These are phyloP conservation scores for Allygus modestus DNA, from an alignment of 2,888 invertebrate species.

Conservation along the genomic window DNA sequence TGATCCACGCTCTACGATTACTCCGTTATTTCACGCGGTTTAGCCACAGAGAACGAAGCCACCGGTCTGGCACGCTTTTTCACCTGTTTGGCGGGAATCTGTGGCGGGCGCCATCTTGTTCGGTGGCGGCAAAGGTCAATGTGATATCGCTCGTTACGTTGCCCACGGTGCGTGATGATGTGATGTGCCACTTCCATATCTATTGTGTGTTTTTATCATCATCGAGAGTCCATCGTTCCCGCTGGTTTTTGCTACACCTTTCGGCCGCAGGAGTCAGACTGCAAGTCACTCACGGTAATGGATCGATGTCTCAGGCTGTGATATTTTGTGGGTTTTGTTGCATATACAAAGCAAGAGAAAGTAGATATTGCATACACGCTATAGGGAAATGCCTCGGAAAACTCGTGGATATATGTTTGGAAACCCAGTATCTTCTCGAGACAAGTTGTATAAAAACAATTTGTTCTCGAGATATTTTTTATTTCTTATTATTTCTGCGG, in stretches of 20 bases:
- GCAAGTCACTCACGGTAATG: conserved; percentile 5
- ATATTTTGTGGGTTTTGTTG: background rate
- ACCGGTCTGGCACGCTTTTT: conserved; percentile 43
- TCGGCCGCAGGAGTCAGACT: background rate
- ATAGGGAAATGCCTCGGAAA: background rate
- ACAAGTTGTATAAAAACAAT: no score
- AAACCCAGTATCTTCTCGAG: no score
- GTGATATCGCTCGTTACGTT: conserved; percentile 55
- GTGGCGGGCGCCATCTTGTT: conserved; percentile 32
- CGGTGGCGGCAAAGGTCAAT: conserved; percentile 53
- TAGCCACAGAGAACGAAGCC: conserved; percentile 51
- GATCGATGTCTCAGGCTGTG: background rate
- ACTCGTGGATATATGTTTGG: background rate
- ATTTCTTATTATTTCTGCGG: no score
- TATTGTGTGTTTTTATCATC: conserved; percentile 23
- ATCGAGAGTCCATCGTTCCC: conserved; percentile 10
- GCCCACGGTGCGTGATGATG: conserved; percentile 50
- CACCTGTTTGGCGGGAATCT: conserved; percentile 30
- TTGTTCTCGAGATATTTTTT: no score
- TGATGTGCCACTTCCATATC: conserved; percentile 54
- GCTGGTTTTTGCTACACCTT: conserved; percentile 11
- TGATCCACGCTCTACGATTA: conserved; percentile 47
- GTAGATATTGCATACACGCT: background rate
- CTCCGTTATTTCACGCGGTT: conserved; percentile 55
- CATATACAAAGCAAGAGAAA: background rate